Evolutionary conservation across 64 coral and sea anemone genomes (phyloP).

Genomic region (Pocillopora verrucosa): DNA sequence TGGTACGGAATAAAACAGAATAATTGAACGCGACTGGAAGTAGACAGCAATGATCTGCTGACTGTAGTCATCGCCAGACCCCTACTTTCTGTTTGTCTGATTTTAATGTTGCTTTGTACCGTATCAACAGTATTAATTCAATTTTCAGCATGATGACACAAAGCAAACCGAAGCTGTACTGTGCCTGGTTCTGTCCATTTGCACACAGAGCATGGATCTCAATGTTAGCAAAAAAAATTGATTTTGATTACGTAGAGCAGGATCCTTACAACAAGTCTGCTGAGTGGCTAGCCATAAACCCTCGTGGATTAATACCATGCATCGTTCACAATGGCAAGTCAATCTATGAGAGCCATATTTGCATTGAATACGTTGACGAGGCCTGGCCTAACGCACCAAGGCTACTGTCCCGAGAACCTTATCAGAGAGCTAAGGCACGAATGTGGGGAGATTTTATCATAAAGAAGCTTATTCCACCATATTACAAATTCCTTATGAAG

Average conservation of each 20-base stretch:
- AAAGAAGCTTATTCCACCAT: conserved; percentile 39
- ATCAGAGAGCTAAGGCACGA: conserved; percentile 42
- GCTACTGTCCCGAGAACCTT: conserved; percentile 44
- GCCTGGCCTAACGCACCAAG: not conserved
- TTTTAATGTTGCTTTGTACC: no score
- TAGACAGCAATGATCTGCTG: no score
- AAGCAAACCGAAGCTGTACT: conserved; percentile 53
- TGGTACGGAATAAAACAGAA: no score
- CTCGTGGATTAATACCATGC: conserved; percentile 41
- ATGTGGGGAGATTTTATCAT: conserved; percentile 63
- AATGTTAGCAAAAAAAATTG: conserved; percentile 41
- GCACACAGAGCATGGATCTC: conserved; percentile 62
- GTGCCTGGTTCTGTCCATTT: conserved; percentile 67
- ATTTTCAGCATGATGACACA: not conserved
- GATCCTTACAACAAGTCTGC: conserved; percentile 61
- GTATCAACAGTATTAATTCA: not conserved
- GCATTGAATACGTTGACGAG: conserved; percentile 66
- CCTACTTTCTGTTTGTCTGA: no score
- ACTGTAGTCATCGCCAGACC: no score
- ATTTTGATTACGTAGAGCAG: conserved; percentile 62
- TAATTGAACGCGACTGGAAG: no score
- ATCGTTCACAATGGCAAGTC: conserved; percentile 40
- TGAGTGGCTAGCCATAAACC: conserved; percentile 53
- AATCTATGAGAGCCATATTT: conserved; percentile 55
- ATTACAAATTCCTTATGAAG: conserved; percentile 35